Conservation (phyloP, 1,140 invertebrate species). For the Zaprionus vittiger region DNA sequence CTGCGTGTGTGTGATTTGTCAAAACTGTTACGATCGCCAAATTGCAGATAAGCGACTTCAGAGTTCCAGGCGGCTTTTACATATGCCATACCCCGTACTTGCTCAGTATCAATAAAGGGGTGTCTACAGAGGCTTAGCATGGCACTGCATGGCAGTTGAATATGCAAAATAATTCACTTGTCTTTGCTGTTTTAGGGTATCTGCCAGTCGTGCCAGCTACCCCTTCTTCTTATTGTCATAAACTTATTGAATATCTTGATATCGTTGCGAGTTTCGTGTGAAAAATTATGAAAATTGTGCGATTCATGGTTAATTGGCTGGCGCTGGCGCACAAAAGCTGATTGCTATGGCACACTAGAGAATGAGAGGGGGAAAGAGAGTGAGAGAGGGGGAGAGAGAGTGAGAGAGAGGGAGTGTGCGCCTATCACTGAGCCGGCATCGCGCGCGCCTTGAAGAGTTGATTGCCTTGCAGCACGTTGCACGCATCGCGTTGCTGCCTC, state of each 20-base stretch:
- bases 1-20: conserved; percentile 69
- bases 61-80: conserved; percentile 25
- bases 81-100: conserved; percentile 9
- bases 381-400: neutral
- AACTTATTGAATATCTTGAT: conserved; percentile 78
- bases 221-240: conserved; percentile 43
- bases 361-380: neutral
- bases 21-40: conserved; percentile 83
- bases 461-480: conserved; percentile 28
- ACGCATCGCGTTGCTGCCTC: conserved; percentile 7
- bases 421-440: conserved; percentile 38
- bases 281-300: conserved; percentile 46
- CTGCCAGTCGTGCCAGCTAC: neutral
- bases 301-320: conserved; percentile 55
- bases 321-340: conserved; percentile 39
- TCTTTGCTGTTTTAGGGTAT: neutral
- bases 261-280: conserved; percentile 36
- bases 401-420: no score
- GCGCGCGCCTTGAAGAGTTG: conserved; percentile 9
- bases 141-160: no score
- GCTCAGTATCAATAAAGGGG: neutral
- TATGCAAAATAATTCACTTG: neutral
- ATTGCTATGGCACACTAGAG: conserved; percentile 13
- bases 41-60: conserved; percentile 64
- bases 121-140: no score